phyloP scores from a whole-genome alignment of 1,140 invertebrate genomes.

The Anastatus disparis region DNA sequence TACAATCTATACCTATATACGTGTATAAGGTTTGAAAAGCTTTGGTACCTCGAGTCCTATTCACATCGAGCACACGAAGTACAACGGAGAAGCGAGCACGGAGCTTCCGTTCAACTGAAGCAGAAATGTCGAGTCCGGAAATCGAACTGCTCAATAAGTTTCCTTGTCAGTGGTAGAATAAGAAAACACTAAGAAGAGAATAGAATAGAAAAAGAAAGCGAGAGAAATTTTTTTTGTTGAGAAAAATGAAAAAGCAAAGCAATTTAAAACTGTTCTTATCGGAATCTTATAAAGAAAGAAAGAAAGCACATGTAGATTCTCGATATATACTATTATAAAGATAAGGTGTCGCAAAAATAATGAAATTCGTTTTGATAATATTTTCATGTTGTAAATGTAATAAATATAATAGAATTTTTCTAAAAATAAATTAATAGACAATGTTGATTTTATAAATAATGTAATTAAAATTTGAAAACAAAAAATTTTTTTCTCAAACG shows the following conservation, averaged over 20 bases:
- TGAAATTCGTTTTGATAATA: no score
- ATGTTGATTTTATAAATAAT: no score
- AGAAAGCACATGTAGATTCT: not conserved
- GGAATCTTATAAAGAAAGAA: not conserved
- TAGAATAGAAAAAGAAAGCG: not conserved
- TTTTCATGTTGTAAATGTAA: no score
- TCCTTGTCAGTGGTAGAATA: conserved; percentile 24
- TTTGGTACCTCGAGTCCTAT: not conserved
- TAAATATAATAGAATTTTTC: no score
- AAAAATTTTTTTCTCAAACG: no score
- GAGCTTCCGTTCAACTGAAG: not conserved
- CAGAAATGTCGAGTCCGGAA: conserved; percentile 25
- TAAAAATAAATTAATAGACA: no score
- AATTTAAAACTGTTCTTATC: conserved; percentile 18
- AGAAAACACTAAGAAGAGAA: not conserved
- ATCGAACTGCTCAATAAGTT: conserved; percentile 29
- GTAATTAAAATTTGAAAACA: no score
- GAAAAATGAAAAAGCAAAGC: conserved; percentile 16
- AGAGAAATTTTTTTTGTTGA: no score
- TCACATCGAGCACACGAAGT: not conserved
- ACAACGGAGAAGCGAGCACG: no score
- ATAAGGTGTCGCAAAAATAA: not conserved
- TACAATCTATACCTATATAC: no score
- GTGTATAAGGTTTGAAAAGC: no score
- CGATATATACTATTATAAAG: no score